Evolutionary conservation across 2,113 vertebrate species (phyloP).

Genomic region (Nannospalax galili): DNA sequence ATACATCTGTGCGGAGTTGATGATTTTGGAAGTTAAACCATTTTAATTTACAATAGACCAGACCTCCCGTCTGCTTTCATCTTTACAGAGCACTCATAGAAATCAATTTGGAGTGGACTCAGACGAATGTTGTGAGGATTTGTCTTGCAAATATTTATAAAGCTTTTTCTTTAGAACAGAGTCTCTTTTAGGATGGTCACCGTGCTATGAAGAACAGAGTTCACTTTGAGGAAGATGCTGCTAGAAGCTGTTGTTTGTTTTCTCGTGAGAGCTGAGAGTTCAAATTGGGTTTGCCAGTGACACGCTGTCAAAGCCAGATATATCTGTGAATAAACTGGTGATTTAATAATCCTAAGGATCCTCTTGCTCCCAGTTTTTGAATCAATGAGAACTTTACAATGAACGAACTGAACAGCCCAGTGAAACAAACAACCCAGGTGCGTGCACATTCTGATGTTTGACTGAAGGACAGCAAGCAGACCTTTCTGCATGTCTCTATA

Average conservation of each 20-base stretch:
- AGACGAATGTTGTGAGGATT: slow-evolving; percentile 78
- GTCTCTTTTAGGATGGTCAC: slow-evolving; percentile 71
- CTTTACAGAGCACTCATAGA: slow-evolving; percentile 71
- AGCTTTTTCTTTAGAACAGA: slow-evolving; percentile 76
- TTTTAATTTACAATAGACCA: slow-evolving; percentile 83
- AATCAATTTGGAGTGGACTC: slow-evolving; percentile 71
- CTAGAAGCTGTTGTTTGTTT: slow-evolving; percentile 83
- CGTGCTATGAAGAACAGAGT: slow-evolving; percentile 58
- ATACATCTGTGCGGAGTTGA: slow-evolving; percentile 56
- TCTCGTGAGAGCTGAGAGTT: slow-evolving; percentile 64
- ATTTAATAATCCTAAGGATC: slow-evolving; percentile 36
- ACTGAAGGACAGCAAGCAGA: slow-evolving; percentile 29
- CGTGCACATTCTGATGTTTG: slow-evolving; percentile 39
- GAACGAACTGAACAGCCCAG: not conserved
- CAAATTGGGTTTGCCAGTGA: slow-evolving; percentile 76
- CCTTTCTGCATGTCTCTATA: slow-evolving; percentile 31
- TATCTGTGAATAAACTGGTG: slow-evolving; percentile 67
- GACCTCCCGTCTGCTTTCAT: slow-evolving; percentile 81
- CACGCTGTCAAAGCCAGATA: slow-evolving; percentile 38
- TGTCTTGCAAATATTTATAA: slow-evolving; percentile 86
- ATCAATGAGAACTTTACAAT: not conserved
- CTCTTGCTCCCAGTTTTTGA: not conserved
- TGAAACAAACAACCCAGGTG: slow-evolving; percentile 11
- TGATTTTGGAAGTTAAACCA: slow-evolving; percentile 55
- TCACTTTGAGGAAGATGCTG: slow-evolving; percentile 70